Evolutionary conservation across 1,140 invertebrate species (phyloP).

Genomic region (Scylla paramamosain): DNA sequence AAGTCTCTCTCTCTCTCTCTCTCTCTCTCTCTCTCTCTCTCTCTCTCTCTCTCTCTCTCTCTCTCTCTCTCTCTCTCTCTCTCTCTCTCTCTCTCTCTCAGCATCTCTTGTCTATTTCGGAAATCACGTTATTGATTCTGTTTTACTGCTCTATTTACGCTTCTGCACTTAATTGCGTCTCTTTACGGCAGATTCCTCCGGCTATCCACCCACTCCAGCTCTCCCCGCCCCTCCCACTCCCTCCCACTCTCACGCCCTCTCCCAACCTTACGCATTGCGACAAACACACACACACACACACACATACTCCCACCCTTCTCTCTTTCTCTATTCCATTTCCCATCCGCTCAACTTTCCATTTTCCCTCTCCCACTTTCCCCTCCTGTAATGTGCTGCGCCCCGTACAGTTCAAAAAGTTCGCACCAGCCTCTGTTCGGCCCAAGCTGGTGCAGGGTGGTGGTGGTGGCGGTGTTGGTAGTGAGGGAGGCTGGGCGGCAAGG

Average conservation of each 20-base stretch:
- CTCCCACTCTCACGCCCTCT: background rate
- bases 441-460: background rate
- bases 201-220: background rate
- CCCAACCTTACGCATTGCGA: background rate
- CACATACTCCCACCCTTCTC: background rate
- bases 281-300: background rate
- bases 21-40: background rate
- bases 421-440: background rate
- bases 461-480: too few relatives aligned
- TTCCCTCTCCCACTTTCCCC: background rate
- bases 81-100: constrained; percentile 11
- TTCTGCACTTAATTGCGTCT: background rate
- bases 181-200: background rate
- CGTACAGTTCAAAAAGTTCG: background rate
- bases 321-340: background rate
- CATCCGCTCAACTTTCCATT: background rate
- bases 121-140: background rate
- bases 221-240: background rate
- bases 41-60: constrained; percentile 20
- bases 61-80: constrained; percentile 20
- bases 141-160: background rate
- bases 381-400: background rate
- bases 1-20: background rate
- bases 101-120: background rate
- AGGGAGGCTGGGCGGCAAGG: background rate